Conservation (phyloP, 1,140 invertebrate genomes). For the Lethrus apterus region DNA sequence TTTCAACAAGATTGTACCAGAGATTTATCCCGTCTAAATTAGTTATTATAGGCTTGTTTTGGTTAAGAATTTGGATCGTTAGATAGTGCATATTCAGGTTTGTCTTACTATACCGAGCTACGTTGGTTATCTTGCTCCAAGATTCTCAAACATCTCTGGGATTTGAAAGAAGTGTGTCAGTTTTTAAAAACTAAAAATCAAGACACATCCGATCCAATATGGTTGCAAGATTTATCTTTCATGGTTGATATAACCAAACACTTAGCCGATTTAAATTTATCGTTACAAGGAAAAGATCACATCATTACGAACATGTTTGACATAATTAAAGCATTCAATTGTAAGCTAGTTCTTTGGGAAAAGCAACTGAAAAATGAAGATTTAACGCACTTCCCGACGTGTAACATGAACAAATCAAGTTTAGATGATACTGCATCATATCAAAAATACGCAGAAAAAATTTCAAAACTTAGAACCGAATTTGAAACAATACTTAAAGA, state of each 20-base stretch:
- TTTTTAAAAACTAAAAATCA: constrained; percentile 16
- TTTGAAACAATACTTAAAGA: constrained; percentile 13
- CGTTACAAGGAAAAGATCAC: constrained; percentile 10
- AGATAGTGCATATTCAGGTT: constrained; percentile 13
- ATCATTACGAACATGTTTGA: constrained; percentile 13
- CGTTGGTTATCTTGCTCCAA: constrained; percentile 19
- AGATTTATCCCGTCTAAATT: too few species aligned
- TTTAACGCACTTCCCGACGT: constrained; percentile 5
- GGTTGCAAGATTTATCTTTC: constrained; percentile 16
- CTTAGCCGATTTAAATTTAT: constrained; percentile 15
- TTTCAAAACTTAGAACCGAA: constrained; percentile 8
- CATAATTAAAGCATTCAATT: constrained; percentile 16
- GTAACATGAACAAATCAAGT: constrained; percentile 8
- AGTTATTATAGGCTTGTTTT: too few species aligned
- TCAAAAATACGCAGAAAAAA: constrained; percentile 14
- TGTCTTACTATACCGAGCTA: constrained; percentile 16
- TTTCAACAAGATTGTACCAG: too few species aligned
- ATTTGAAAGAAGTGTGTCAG: constrained; percentile 18
- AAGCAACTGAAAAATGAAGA: constrained; percentile 4
- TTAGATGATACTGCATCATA: constrained; percentile 6
- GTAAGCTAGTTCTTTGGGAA: constrained; percentile 18
- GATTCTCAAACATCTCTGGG: constrained; percentile 17
- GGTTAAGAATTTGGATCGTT: too few species aligned
- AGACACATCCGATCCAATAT: constrained; percentile 14
- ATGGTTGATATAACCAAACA: constrained; percentile 17